Conservation (phyloP, 1,140 invertebrate genomes). For the Eufriesea mexicana region DNA sequence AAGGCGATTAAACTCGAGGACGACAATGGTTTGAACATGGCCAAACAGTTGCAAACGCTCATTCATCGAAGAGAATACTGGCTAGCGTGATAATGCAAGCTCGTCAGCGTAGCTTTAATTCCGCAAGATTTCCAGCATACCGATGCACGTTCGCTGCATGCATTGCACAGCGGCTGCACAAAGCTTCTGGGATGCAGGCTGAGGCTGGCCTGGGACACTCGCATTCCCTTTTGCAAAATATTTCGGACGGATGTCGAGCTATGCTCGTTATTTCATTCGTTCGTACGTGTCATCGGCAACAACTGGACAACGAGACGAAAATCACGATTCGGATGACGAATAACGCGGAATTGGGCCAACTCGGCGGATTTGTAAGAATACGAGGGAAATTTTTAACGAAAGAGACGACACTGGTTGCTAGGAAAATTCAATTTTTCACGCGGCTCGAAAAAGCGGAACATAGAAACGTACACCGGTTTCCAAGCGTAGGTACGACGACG, state of each 20-base stretch:
- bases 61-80: slow-evolving; percentile 34
- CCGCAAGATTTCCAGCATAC: slow-evolving; percentile 29
- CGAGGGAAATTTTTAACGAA: not conserved
- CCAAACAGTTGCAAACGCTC: not conserved
- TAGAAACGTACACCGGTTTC: not conserved
- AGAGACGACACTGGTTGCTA: not conserved
- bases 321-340: not conserved
- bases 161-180: not conserved
- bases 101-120: slow-evolving; percentile 30
- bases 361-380: not conserved
- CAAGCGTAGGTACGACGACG: not conserved
- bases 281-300: not conserved
- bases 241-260: not conserved
- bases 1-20: not conserved
- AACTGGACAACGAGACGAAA: slow-evolving; percentile 30
- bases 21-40: not conserved
- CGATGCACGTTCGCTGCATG: not conserved
- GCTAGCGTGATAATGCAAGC: slow-evolving; percentile 3
- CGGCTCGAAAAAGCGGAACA: not conserved
- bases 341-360: not conserved
- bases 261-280: slow-evolving; percentile 55
- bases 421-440: not conserved
- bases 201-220: not conserved
- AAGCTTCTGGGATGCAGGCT: not conserved
- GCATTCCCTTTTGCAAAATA: slow-evolving; percentile 39